Conservation (phyloP, 37 sponge, comb jelly and placozoan species). For the Halichondria panicea region DNA sequence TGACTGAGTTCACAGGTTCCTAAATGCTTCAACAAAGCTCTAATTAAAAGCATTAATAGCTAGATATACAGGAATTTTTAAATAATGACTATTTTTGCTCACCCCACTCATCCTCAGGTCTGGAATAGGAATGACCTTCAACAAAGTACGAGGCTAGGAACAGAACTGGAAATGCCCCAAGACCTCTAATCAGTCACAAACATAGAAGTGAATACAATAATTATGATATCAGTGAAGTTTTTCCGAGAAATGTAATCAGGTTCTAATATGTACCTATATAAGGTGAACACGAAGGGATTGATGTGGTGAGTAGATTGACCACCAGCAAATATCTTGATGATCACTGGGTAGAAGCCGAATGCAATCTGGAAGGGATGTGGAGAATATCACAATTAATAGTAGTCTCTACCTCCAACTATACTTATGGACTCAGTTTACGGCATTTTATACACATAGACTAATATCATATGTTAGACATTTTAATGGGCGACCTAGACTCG, state of each 20-base stretch:
- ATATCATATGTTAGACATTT: not conserved
- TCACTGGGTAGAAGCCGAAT: slow-evolving; percentile 62
- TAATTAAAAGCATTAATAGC: not conserved
- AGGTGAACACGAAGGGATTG: slow-evolving; percentile 50
- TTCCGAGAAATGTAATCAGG: not conserved
- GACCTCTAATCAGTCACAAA: no score
- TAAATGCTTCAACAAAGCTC: no score
- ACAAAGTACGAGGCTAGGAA: slow-evolving; percentile 43
- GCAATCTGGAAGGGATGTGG: slow-evolving; percentile 27
- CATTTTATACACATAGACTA: not conserved
- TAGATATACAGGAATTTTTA: not conserved
- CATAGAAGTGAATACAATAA: not conserved
- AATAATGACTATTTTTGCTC: no score
- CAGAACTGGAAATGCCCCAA: slow-evolving; percentile 39
- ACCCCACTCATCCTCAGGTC: not conserved
- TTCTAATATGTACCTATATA: slow-evolving; percentile 32
- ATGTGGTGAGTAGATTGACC: slow-evolving; percentile 9
- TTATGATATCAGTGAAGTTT: not conserved
- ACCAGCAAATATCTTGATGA: slow-evolving; percentile 55
- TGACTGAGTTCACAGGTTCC: no score
- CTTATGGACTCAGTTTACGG: not conserved
- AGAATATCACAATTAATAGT: no score
- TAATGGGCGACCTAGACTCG: not conserved
- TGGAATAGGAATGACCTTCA: slow-evolving; percentile 46
- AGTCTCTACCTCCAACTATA: no score